Base-by-base conservation (phyloP, 2,797 vertebrate species). In the Periophthalmus magnuspinnatus region DNA sequence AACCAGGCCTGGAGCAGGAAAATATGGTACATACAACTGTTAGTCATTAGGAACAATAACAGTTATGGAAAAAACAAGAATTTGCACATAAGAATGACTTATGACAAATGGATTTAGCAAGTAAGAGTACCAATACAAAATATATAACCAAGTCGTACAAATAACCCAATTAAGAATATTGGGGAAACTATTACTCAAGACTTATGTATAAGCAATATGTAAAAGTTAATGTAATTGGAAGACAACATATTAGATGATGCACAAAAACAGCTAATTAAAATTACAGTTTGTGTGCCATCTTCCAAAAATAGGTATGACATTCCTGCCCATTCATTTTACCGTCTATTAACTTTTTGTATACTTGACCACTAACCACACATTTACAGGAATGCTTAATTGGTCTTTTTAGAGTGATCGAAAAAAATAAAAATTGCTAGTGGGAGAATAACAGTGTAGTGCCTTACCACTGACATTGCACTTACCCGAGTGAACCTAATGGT, bases 401-500 rank as follows among this genome's bases (percentile, higher is more conserved):
- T 28, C 36, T 38, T 38, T 28, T 28, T 28, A 28, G 28, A 28
- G 28, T 3, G 28, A 28, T 28, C 28, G 28, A 28, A 41, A 41
- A 41, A 11, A 38, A 36, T 11, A 2, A n/a, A n/a, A n/a, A n/a
- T 41, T 41, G 10, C 38, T 4, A 41, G 11, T 41, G 38, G 38
- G 38, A 41, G 38, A 41, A 41, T 13, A 41, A 36, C 2, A 11
- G 13, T 11, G 38, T 14, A 41, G 38, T 14, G 38, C 41, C 41
- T 45, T 13, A 45, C 45, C 28, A 19, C 17, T 56, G 47, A 47
- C 28, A 24, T 6, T 5, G 4, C 0, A 24, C 33, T 41, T 86
- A 97, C 97, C 96, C 96, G 97, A 72, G 95, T 97, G 89, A 99
- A 97, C 80, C 91, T 93, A 87, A 98, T 94, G 50, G 96, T 97